Conservation (phyloP, 2,113 vertebrate genomes). For the Ardeotis arabs region DNA sequence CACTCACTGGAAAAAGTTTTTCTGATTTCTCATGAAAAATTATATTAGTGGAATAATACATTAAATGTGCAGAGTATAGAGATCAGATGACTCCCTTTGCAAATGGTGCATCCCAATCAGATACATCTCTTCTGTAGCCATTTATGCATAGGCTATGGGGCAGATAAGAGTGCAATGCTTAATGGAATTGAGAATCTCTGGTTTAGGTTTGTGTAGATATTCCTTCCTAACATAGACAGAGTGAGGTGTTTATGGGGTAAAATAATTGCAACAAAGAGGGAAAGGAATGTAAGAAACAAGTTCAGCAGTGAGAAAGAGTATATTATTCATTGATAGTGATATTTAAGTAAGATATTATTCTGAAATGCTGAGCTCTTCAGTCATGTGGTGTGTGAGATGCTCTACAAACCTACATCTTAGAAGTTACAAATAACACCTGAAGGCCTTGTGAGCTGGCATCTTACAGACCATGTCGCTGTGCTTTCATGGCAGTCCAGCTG, state of each 20-base stretch:
- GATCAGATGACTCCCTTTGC: neutral
- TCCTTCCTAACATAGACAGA: neutral
- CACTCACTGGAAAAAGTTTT: neutral
- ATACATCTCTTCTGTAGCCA: neutral
- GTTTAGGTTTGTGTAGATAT: neutral
- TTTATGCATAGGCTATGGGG: neutral
- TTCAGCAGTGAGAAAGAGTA: neutral
- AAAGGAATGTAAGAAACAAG: neutral
- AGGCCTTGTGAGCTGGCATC: neutral
- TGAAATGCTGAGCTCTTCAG: neutral
- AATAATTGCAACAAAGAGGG: neutral
- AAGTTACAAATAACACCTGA: neutral
- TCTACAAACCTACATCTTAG: neutral
- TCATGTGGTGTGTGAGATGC: neutral
- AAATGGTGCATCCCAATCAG: neutral
- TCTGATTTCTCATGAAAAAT: neutral
- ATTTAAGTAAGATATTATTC: neutral
- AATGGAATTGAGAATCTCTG: neutral
- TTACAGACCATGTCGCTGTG: fast-evolving
- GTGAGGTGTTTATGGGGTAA: neutral
- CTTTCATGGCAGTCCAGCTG: neutral
- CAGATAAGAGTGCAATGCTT: neutral
- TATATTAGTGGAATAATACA: neutral
- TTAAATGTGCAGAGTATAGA: neutral
- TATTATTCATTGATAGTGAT: neutral